Evolutionary conservation across 2,888 invertebrate genomes (phyloP).

Genomic region (Cantharis flavilabris): DNA sequence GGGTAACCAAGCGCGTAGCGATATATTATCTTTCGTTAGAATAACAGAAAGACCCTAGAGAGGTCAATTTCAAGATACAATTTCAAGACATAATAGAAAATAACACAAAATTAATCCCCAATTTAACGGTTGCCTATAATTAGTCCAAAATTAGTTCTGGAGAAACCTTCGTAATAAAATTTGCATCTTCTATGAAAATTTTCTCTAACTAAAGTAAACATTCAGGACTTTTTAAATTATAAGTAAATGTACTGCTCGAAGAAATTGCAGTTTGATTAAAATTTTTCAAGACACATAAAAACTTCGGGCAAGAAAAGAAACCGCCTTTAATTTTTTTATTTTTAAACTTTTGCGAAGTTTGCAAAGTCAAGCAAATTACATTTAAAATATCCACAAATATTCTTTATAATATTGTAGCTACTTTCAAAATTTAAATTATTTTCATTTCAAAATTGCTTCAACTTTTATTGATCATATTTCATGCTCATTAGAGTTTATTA

Average conservation of each 20-base stretch:
- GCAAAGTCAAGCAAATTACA: neutral
- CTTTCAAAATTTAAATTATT: neutral
- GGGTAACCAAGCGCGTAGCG: slow-evolving; percentile 13
- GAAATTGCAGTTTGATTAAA: neutral
- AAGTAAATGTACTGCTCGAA: neutral
- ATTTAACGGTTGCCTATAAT: neutral
- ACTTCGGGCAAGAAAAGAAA: neutral
- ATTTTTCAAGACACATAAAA: neutral
- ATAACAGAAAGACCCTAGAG: slow-evolving; percentile 16
- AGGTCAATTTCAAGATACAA: slow-evolving; percentile 15
- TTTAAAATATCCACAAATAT: neutral
- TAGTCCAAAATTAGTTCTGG: neutral
- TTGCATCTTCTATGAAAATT: neutral
- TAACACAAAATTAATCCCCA: neutral
- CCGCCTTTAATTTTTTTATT: neutral
- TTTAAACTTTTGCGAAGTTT: neutral
- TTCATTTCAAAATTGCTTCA: neutral
- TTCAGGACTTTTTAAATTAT: neutral
- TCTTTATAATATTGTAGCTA: neutral
- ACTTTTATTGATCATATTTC: neutral
- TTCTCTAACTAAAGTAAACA: neutral
- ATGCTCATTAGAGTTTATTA: too few relatives aligned
- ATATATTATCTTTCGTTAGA: slow-evolving; percentile 11
- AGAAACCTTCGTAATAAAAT: neutral
- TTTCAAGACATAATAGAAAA: neutral